A percentile compares a stretch with the other conserved stretches of the same genome.
These are phyloP conservation scores for Drepana falcataria DNA, from an alignment of 2,888 invertebrate species.

Conservation along the genomic window DNA sequence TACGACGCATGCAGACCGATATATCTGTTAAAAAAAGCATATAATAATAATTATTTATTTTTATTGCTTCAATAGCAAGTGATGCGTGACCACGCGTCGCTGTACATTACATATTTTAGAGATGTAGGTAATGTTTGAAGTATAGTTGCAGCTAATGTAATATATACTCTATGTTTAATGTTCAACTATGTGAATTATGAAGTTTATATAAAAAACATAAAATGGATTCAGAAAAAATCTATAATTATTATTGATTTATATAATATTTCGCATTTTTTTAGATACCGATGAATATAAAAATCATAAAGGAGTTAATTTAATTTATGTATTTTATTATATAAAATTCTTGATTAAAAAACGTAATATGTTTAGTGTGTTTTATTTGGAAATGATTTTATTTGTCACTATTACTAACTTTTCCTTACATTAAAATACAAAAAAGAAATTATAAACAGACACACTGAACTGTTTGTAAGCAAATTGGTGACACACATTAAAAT, in stretches of 20 bases:
- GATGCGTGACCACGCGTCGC: slow-evolving; percentile 37
- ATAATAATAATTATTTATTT: slow-evolving; percentile 30
- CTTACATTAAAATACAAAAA: neutral
- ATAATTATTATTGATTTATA: no score
- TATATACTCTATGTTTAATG: slow-evolving; percentile 12
- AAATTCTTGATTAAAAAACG: no score
- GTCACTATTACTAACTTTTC: no score
- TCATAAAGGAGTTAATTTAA: no score
- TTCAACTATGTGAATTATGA: neutral
- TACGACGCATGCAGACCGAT: slow-evolving; percentile 44
- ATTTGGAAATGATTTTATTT: no score
- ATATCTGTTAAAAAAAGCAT: slow-evolving; percentile 29
- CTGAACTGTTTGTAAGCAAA: slow-evolving; percentile 46
- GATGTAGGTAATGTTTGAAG: slow-evolving; percentile 30
- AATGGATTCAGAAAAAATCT: no score
- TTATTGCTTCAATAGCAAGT: slow-evolving; percentile 39
- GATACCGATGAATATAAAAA: no score
- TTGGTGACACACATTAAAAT: slow-evolving; percentile 35
- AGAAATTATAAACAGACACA: slow-evolving; percentile 12
- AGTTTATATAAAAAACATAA: no score
- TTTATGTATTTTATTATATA: no score
- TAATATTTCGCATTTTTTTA: no score
- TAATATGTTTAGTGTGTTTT: no score
- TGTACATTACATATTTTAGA: slow-evolving; percentile 45
- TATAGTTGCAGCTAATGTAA: slow-evolving; percentile 30